These are phyloP conservation scores for Anoplolepis gracilipes DNA, from an alignment of 1,140 invertebrate genomes.

Conservation along the genomic window DNA sequence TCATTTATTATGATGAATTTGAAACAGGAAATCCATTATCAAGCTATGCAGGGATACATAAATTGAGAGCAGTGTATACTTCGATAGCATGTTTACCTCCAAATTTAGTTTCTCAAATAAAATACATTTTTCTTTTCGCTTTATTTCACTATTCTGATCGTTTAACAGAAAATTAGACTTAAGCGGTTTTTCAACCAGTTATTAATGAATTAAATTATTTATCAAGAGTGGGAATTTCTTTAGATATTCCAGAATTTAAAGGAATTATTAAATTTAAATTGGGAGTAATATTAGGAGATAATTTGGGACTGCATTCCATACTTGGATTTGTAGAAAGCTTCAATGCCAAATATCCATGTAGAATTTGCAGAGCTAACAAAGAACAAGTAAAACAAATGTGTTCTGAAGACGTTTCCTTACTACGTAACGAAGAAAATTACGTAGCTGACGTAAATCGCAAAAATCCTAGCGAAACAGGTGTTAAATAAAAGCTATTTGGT, in stretches of 20 bases:
- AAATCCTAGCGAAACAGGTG: neutral
- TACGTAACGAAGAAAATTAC: slow-evolving; percentile 24
- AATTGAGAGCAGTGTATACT: neutral
- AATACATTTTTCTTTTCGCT: slow-evolving; percentile 18
- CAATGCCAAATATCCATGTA: slow-evolving; percentile 5
- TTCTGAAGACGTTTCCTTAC: neutral
- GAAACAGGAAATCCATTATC: slow-evolving; percentile 12
- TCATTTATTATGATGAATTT: slow-evolving; percentile 7
- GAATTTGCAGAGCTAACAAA: slow-evolving; percentile 16
- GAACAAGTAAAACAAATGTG: neutral
- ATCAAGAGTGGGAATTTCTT: neutral
- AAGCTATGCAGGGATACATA: neutral
- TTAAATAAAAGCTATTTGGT: slow-evolving; percentile 19
- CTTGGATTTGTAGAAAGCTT: slow-evolving; percentile 13
- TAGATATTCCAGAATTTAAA: slow-evolving; percentile 11
- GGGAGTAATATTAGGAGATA: neutral
- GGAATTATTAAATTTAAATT: slow-evolving; percentile 18
- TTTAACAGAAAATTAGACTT: neutral
- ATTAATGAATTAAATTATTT: slow-evolving; percentile 28
- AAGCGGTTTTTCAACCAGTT: neutral
- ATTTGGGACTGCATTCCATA: slow-evolving; percentile 10
- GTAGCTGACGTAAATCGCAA: neutral
- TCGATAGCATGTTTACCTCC: slow-evolving; percentile 16
- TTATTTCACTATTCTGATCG: slow-evolving; percentile 21
- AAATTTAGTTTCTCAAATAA: slow-evolving; percentile 7